These are phyloP conservation scores for Meloidogyne hapla DNA, from an alignment of 1,140 invertebrate genomes.

Conservation along the genomic window DNA sequence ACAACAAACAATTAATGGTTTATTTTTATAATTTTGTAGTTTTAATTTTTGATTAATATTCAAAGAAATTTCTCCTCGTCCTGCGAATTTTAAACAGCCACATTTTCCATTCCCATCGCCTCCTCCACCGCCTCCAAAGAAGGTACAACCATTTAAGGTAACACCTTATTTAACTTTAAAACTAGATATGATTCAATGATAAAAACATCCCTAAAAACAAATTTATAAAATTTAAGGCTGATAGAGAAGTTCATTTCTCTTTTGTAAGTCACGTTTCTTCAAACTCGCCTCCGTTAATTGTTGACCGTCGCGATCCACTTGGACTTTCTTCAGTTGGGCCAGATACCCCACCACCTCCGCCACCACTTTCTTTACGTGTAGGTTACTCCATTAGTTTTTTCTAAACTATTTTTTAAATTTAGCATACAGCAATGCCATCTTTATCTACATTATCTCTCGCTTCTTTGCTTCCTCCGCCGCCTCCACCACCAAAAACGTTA, in stretches of 20 bases:
- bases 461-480: background rate
- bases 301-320: constrained; percentile 20
- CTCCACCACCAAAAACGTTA: background rate
- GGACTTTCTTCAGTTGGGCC: constrained; percentile 22
- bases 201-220: too few species aligned
- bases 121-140: constrained; percentile 10
- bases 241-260: background rate
- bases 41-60: background rate
- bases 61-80: background rate
- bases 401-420: background rate
- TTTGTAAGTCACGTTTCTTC: background rate
- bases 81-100: background rate
- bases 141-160: background rate
- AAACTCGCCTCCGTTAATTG: background rate
- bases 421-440: background rate
- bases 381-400: background rate
- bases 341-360: constrained; percentile 25
- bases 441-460: too few species aligned
- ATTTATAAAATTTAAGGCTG: background rate
- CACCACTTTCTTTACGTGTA: background rate
- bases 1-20: constrained; percentile 1
- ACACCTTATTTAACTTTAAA: too few species aligned
- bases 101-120: background rate
- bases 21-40: background rate
- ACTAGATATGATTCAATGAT: too few species aligned